Base-by-base conservation (phyloP, 2,888 invertebrate genomes). In the Anoncus sp. region DNA sequence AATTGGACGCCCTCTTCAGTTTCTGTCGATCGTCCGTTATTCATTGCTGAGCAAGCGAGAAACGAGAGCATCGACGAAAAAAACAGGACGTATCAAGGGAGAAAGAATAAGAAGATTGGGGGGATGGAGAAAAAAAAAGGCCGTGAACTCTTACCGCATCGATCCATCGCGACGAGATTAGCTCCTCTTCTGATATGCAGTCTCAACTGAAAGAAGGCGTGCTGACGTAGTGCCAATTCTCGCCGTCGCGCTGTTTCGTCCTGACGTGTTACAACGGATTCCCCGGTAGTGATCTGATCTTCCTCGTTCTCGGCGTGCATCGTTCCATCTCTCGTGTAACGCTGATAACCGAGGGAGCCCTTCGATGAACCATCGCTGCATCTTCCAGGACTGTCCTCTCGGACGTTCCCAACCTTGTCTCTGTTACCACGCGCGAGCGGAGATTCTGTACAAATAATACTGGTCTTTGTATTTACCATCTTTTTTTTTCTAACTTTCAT, bases 111-210 rank as follows among this genome's bases (percentile, higher is more conserved):
- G n/a, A 49, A 38, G 27, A 60, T 45, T 18, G 22, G 57, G 22
- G 57, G 51, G 43, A 59, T 43, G 38, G 10, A 57, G 18, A 38
- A 22, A 18, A 5, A 16, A 38, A 55, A 53, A 20, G 47, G 51
- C 63, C 69, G 67, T 75, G 60, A 75, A 72, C 67, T 90, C 94
- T 94, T 92, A 98, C 98, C 98, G 92, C 97, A 97, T 92, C 98
- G 97, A 91, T 99, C 98, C 95, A 97, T 97, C 77, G 98, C 97
- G 74, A 97, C 95, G 88, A 99, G 93, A 91, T 97, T 97, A 88
- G 95, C 95, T 81, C 98, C 98, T 88, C 96, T 94, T 88, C 96
- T 96, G 81, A 99, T 93, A 92, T 98, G 96, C 85, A 98, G 93
- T 84, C 97, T 95, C 82, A 99, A 93, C 91, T 98, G 97, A 92